Base-by-base conservation (phyloP, 2,113 vertebrate species). In the Nannospalax galili region DNA sequence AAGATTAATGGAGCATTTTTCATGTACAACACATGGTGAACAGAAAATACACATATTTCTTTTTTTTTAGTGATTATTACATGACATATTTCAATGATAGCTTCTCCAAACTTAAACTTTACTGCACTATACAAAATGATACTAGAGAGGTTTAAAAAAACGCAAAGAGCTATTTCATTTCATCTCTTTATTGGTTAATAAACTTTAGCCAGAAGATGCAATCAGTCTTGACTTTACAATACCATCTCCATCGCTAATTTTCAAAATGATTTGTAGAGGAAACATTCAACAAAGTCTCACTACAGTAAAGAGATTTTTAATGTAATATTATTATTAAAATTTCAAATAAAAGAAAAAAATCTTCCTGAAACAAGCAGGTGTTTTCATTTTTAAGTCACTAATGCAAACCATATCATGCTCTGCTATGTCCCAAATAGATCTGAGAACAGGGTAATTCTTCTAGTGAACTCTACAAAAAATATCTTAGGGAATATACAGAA, bases 131-230 rank as follows among this genome's bases (percentile, higher is more conserved):
- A 56, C 3, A 22, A 6, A 70, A 65, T 42, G 10, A 80, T 20
- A 69, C n/a, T 37, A 82, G 35, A 79, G 11, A 96, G 70, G 7
- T 14, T 58, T 58, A 90, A 64, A 91, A 24, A 91, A 62, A 0
- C 20, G 48, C 8, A 48, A 60, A 94, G 26, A 79, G 88, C 14
- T 80, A 80, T 65, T 91, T 82, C 15, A 89, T 60, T 1, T 1
- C 4, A 19, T 82, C 72, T 7, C 74, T 79, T 96, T 93, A 56
- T 17, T 20, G 9, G 19, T 77, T 90, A 94, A 69, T 77, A 91
- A 92, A 92, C 15, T 78, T 64, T 35, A 17, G n/a, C 32, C 20
- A 70, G 14, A 10, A 84, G 48, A 16, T 75, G 82, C 26, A 82
- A n/a, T 3, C 37, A 10, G 42, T 95, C 65, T 82, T 42, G 52